Evolutionary conservation across 30 jellyfish, hydroid and myxozoan species (phyloP), one percentile per base, ranked within the genome.

Genomic region (Nemopilema nomurai): DNA sequence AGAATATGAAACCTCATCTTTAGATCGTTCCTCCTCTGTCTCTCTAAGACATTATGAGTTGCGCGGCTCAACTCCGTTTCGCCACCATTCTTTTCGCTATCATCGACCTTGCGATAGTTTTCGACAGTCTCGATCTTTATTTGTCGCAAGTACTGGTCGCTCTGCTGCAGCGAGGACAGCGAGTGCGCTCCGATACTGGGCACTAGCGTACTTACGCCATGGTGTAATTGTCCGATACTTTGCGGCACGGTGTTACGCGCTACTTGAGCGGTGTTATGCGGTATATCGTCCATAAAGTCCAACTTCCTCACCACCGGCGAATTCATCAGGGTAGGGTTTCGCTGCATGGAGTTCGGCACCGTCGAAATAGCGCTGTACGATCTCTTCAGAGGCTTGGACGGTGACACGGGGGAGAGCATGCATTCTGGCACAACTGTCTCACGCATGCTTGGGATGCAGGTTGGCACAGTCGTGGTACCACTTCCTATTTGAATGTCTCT

Each of bases 21-120:
- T 90, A 87, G 78, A 65, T 87, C 90, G 74, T 87, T 87, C 3
- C 96, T 86, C 8, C 96, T 74, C 79, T 87, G 96, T 49, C 96
- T 74, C 65, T 87, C 96, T 20, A 87, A 78, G 70, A 78, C 96
- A 29, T 87, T 87, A 50, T 87, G 96, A 1, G 96, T 57, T 16
- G 89, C 91, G 19, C 89, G 78, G 29, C 51, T 52, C 86, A 84
- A 68, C 64, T 84, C 92, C 18, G 80, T 71, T 28, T 84, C 92
- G 28, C 92, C 92, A 22, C 30, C 67, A 41, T 41, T 41, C 74
- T 72, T 84, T 49, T 84, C 92, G 30, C 68, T 30, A 24, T 84
- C 92, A 17, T 57, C 85, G 49, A 30, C 79, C n/a, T 51, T 32
- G 57, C 86, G 77, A 84, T 23, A 83, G 29, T 50, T 69, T 18